Evolutionary conservation across 2,113 vertebrate genomes (phyloP).

Genomic region (Irena cyanogastra): DNA sequence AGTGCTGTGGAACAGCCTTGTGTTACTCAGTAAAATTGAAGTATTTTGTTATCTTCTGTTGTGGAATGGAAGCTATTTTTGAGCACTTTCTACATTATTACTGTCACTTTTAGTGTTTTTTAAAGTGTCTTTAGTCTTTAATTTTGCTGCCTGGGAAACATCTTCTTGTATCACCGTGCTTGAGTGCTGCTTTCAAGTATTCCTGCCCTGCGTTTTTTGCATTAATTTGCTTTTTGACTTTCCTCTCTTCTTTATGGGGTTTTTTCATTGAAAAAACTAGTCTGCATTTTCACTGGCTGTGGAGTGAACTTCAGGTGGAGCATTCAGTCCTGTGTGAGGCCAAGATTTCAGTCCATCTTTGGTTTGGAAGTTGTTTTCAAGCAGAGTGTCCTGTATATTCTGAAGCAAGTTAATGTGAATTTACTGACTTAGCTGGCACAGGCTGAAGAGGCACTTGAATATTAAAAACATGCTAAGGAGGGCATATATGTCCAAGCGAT

Average conservation of each 20-base stretch:
- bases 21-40: background rate
- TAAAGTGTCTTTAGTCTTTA: background rate
- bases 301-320: background rate
- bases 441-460: background rate
- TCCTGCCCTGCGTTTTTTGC: background rate
- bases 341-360: background rate
- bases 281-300: background rate
- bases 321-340: background rate
- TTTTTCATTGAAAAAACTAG: background rate
- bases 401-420: background rate
- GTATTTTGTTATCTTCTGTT: conserved; percentile 10
- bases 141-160: background rate
- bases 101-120: background rate
- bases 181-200: background rate
- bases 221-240: background rate
- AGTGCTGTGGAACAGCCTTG: background rate
- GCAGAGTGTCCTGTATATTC: background rate
- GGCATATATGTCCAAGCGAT: background rate
- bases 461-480: background rate
- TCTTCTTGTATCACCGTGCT: background rate
- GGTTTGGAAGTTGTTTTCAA: background rate
- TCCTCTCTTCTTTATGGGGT: background rate
- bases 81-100: background rate
- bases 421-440: background rate
- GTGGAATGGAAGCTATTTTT: background rate